These are phyloP conservation scores for Drosophila sproati DNA, from an alignment of 1,140 invertebrate species.

Conservation along the genomic window DNA sequence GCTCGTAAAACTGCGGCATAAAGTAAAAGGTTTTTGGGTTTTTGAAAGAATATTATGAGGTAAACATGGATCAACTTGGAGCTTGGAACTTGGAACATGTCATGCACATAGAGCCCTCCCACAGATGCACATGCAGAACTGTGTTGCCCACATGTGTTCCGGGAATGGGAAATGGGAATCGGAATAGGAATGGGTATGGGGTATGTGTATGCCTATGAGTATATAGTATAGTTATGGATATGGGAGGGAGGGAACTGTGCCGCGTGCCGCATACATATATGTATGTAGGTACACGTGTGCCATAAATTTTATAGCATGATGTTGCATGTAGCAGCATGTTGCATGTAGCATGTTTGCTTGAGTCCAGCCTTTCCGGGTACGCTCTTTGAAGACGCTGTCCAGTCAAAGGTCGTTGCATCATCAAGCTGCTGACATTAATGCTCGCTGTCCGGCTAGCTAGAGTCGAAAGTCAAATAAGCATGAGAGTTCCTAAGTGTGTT, in stretches of 20 bases:
- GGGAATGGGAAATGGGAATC: constrained; percentile 31
- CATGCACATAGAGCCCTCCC: constrained; percentile 27
- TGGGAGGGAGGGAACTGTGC: constrained; percentile 36
- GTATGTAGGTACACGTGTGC: constrained; percentile 58
- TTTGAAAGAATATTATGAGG: constrained; percentile 68
- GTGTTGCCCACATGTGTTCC: constrained; percentile 67
- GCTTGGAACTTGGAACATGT: constrained; percentile 45
- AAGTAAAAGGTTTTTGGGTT: constrained; percentile 66
- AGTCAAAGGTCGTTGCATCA: constrained; percentile 78
- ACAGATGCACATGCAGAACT: constrained; percentile 44
- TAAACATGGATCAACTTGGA: constrained; percentile 60
- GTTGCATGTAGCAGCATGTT: constrained; percentile 54
- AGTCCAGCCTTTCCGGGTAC: constrained; percentile 61
- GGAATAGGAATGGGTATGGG: constrained; percentile 11
- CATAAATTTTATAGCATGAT: constrained; percentile 76
- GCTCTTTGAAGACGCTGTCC: constrained; percentile 58
- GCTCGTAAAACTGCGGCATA: constrained; percentile 69
- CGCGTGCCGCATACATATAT: constrained; percentile 66
- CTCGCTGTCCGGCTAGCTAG: constrained; percentile 48
- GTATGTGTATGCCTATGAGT: background rate
- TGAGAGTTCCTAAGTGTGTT: constrained; percentile 1
- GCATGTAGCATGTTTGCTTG: constrained; percentile 44
- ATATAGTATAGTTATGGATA: no score
- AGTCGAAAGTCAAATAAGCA: background rate
- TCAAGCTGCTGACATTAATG: constrained; percentile 78